A percentile compares a stretch with the other conserved stretches of the same genome.
These are phyloP conservation scores for Leptopilina drosophilae DNA, from an alignment of 2,888 invertebrate species.

Conservation along the genomic window DNA sequence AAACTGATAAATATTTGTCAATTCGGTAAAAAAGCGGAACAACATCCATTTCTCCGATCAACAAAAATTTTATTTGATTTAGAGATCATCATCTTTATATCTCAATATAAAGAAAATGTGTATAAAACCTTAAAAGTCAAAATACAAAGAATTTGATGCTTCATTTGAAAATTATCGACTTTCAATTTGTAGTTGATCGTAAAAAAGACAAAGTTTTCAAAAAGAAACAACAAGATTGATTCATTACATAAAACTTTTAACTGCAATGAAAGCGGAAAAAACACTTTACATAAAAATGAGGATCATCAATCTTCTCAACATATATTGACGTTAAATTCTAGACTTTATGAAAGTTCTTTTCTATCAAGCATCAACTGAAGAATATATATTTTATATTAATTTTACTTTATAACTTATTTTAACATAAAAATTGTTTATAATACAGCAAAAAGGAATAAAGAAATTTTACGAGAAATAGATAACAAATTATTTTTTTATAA, in stretches of 20 bases:
- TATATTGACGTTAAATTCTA: background rate
- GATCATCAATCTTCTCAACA: slow-evolving; percentile 1
- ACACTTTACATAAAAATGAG: background rate
- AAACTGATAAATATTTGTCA: no score
- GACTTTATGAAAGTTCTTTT: no score
- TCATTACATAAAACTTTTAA: background rate
- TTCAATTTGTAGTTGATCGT: background rate
- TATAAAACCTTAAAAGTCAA: background rate
- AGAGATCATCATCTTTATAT: no score
- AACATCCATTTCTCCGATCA: no score
- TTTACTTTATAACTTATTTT: no score
- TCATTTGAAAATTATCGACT: background rate
- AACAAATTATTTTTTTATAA: background rate
- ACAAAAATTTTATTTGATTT: no score
- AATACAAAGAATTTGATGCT: background rate
- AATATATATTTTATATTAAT: no score
- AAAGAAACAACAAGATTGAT: background rate
- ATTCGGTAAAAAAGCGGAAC: no score
- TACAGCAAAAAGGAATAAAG: no score
- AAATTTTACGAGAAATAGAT: no score
- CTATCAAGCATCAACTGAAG: no score
- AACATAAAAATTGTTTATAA: no score
- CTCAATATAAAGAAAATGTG: background rate
- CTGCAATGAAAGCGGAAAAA: background rate
- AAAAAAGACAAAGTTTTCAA: background rate